Base-by-base conservation (phyloP, 2,888 invertebrate species). In the Lacanobia wlatinum region DNA sequence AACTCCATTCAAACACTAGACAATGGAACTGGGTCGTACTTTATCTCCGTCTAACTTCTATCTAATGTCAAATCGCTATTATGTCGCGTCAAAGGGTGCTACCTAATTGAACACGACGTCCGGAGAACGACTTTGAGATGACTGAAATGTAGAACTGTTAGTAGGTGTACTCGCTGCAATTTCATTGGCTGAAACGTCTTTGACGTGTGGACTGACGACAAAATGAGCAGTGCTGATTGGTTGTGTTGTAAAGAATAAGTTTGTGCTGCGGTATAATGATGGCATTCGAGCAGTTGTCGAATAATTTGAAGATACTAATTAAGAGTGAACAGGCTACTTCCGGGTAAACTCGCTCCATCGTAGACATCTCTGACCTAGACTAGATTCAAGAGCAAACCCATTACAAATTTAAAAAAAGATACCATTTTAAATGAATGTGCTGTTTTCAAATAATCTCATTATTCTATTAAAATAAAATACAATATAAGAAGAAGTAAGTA, bases 21-120 rank as follows among this genome's bases (percentile, higher is more conserved):
- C 80, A 80, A 83, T 70, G 21, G 56, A 83, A 78, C 21, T 83
- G 52, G 79, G 83, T 83, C 80, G 60, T 55, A 68, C 59, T 62
- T 62, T 62, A 70, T 60, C 59, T 64, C 23, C 14, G 14, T 48
- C 76, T 28, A 55, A 67, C 28, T 79, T 67, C 59, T 61, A 80
- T 83, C 66, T 61, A 58, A 73, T 73, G 83, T 80, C 83, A 83
- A 59, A 80, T 83, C 73, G 34, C 69, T 58, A 79, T 70, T 79
- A 78, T 73, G 70, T 43, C 10, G 38, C 61, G 58, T 78, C 79
- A 80, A 83, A 67, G 73, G 73, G 43, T 43, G 21, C 66, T 64
- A 16, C 43, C 34, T 73, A 80, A 78, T 78, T 78, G 69, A 68
- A 78, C 73, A 78, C 52, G 63, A 64, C 66, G 46, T 53, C 70